Evolutionary conservation across 2,888 invertebrate species (phyloP).

Genomic region (Aphidius colemani): DNA sequence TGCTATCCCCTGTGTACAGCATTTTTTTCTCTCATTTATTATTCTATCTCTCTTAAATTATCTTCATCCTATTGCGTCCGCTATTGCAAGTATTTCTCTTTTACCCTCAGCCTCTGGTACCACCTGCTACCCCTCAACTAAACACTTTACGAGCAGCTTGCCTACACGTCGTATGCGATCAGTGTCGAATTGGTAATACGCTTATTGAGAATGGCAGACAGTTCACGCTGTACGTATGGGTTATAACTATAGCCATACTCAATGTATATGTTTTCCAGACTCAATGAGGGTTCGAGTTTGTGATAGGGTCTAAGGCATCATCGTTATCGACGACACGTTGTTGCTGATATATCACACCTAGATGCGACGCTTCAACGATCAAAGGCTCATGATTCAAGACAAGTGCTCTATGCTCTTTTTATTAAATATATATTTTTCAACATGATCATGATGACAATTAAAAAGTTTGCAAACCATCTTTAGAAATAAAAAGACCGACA

Average conservation of each 20-base stretch:
- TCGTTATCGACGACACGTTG: conserved; percentile 26
- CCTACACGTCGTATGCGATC: conserved; percentile 57
- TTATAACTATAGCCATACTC: conserved; percentile 33
- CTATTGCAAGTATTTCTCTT: conserved; percentile 23
- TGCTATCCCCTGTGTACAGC: no score
- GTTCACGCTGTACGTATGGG: conserved; percentile 50
- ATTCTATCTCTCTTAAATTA: conserved; percentile 29
- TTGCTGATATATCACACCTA: conserved; percentile 34
- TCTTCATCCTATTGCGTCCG: conserved; percentile 14
- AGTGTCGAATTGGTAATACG: conserved; percentile 54
- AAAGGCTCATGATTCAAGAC: conserved; percentile 37
- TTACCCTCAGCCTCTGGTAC: conserved; percentile 29
- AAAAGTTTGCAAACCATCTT: no score
- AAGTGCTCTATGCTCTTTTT: background rate
- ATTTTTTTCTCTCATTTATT: no score
- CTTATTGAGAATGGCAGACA: conserved; percentile 58
- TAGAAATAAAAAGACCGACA: no score
- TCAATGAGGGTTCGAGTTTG: background rate
- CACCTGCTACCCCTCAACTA: conserved; percentile 56
- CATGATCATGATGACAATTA: no score
- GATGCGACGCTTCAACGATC: conserved; percentile 36
- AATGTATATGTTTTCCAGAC: conserved; percentile 17
- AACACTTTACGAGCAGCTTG: conserved; percentile 60
- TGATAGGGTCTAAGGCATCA: conserved; percentile 28
- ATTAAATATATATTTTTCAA: no score